Evolutionary conservation across 1,140 invertebrate genomes (phyloP), one percentile per base, ranked within the genome.

Genomic region (Heliconius himera): DNA sequence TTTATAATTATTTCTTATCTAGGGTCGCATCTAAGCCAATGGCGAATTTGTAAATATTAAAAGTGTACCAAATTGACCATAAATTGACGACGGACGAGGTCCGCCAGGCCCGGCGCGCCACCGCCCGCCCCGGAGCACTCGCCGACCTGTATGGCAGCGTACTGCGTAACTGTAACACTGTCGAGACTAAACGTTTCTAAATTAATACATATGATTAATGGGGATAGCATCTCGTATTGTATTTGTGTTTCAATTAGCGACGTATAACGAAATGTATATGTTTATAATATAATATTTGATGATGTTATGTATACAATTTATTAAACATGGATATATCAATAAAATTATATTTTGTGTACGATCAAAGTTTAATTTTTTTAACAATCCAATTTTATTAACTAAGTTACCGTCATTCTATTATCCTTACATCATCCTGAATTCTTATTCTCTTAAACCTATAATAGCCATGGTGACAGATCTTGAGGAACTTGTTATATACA

Each of bases 261-360:
- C 92, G 90, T 93, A 92, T 93, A 94, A 93, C 93, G 91, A 93
- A 94, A 93, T 92, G 92, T 93, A 94, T 94, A 94, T 94, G 93
- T 94, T 93, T 94, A 93, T 94, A 93, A 94, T 94, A 93, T 94
- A 94, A 93, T 93, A 93, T 94, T 94, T 93, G 93, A 94, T 93
- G 92, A 93, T 92, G 91, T 94, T 94, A 94, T 94, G 92, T 94
- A 94, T 94, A 94, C 93, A 94, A 93, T 93, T 93, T 94, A 94
- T 94, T 93, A 94, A 94, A 94, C 91, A 94, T 95, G 93, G 90
- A 94, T 94, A 95, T 94, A 95, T 94, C 92, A 95, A 95, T 95
- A 95, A 95, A 95, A 95, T 93, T 95, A 95, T 95, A 95, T 95
- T 95, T 95, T 95, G 94, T 95, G 94, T 95, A 95, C 89, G 89